These are phyloP conservation scores for Lordiphosa fenestrarum DNA, from an alignment of 2,888 invertebrate species.

Conservation along the genomic window DNA sequence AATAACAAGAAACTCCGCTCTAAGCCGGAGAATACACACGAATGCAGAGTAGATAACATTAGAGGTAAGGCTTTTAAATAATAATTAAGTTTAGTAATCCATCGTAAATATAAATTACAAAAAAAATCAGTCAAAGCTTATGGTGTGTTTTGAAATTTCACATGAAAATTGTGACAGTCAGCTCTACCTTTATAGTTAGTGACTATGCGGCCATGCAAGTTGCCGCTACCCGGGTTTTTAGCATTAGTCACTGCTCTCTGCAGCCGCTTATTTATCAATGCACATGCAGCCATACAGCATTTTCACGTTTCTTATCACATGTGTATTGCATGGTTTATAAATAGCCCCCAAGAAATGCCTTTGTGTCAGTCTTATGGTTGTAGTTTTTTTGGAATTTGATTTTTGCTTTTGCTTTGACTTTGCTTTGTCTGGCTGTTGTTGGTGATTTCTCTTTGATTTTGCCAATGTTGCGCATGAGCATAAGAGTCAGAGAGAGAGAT, in stretches of 20 bases:
- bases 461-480: slow-evolving; percentile 59
- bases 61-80: too few species aligned
- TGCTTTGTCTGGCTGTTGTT: slow-evolving; percentile 13
- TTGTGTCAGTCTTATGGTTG: slow-evolving; percentile 29
- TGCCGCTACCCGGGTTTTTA: too few species aligned
- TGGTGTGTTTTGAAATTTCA: too few species aligned
- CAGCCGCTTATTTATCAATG: slow-evolving; percentile 7
- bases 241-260: too few species aligned
- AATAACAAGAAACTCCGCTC: too few species aligned
- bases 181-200: neutral
- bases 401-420: neutral
- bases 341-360: slow-evolving; percentile 46
- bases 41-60: too few species aligned
- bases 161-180: too few species aligned
- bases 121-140: neutral
- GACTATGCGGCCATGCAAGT: neutral
- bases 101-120: neutral
- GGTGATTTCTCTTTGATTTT: slow-evolving; percentile 27
- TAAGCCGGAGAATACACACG: neutral
- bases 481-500: slow-evolving; percentile 18
- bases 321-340: slow-evolving; percentile 44
- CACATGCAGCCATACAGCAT: slow-evolving; percentile 21
- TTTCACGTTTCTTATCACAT: slow-evolving; percentile 51
- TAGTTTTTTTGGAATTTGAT: slow-evolving; percentile 10
- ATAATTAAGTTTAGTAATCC: neutral